Conservation (phyloP, 2,888 invertebrate genomes). For the Camptogramma bilineatum region DNA sequence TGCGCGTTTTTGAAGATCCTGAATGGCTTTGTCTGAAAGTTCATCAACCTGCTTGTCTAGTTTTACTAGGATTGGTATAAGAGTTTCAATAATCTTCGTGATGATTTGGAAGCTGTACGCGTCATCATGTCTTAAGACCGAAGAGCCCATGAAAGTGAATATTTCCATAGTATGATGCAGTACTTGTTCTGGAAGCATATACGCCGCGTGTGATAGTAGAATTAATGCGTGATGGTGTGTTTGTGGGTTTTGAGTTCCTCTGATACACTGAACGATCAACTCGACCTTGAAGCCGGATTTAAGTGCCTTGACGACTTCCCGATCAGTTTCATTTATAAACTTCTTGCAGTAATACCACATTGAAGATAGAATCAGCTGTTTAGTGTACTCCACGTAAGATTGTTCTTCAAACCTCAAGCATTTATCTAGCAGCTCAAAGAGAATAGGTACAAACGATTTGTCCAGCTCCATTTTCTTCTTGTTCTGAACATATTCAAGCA, state of each 20-base stretch:
- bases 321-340: slow-evolving; percentile 73
- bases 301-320: slow-evolving; percentile 71
- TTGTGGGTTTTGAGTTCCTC: slow-evolving; percentile 96
- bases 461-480: slow-evolving; percentile 91
- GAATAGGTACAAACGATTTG: slow-evolving; percentile 87
- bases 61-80: slow-evolving; percentile 93
- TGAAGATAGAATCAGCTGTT: slow-evolving; percentile 93
- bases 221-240: slow-evolving; percentile 97
- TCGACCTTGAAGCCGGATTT: slow-evolving; percentile 88
- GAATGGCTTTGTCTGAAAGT: slow-evolving; percentile 65
- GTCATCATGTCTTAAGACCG: slow-evolving; percentile 96
- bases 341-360: slow-evolving; percentile 90
- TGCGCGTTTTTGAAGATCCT: slow-evolving; percentile 77
- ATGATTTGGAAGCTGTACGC: slow-evolving; percentile 98
- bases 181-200: slow-evolving; percentile 92
- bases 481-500: slow-evolving; percentile 93
- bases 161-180: slow-evolving; percentile 97
- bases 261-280: slow-evolving; percentile 93
- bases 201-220: slow-evolving; percentile 91
- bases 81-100: slow-evolving; percentile 93
- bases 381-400: slow-evolving; percentile 93
- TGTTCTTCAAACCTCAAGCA: slow-evolving; percentile 93
- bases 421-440: slow-evolving; percentile 92
- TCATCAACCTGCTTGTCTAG: slow-evolving; percentile 70
- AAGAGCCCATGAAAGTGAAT: slow-evolving; percentile 98